Conservation (phyloP, 2,113 vertebrate species). For the Rhodinocichla rosea region DNA sequence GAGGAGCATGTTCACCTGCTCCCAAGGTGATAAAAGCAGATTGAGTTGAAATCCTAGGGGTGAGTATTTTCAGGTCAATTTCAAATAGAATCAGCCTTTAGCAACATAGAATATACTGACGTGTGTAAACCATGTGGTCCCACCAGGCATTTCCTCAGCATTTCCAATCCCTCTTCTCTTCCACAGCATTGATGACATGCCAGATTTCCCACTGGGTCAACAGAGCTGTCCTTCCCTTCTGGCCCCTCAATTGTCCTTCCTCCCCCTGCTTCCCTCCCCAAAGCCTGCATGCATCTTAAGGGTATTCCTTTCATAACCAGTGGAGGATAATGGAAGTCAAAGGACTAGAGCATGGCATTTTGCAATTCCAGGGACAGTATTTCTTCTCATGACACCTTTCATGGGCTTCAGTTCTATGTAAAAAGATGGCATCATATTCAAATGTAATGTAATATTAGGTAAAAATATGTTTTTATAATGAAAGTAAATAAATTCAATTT, state of each 20-base stretch:
- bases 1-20: conserved; percentile 6
- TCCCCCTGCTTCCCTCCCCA: neutral
- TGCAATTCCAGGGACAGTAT: neutral
- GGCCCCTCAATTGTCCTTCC: accelerated
- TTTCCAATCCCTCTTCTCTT: neutral
- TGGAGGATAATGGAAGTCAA: neutral
- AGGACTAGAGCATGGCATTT: neutral
- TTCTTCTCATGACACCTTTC: neutral
- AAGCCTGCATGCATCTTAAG: neutral
- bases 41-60: neutral
- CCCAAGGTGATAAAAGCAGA: conserved; percentile 32
- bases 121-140: neutral
- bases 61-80: conserved; percentile 3
- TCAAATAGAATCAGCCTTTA: neutral
- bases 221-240: neutral
- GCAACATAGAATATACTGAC: neutral
- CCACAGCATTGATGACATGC: neutral
- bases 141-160: neutral
- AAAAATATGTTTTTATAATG: neutral
- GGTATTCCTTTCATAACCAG: neutral
- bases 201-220: neutral
- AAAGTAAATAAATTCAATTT: neutral
- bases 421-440: neutral
- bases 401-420: neutral
- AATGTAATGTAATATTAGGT: neutral